Evolutionary conservation across 2,888 invertebrate genomes (phyloP), one percentile per base, ranked within the genome.

Genomic region (Plagodis dolabraria): DNA sequence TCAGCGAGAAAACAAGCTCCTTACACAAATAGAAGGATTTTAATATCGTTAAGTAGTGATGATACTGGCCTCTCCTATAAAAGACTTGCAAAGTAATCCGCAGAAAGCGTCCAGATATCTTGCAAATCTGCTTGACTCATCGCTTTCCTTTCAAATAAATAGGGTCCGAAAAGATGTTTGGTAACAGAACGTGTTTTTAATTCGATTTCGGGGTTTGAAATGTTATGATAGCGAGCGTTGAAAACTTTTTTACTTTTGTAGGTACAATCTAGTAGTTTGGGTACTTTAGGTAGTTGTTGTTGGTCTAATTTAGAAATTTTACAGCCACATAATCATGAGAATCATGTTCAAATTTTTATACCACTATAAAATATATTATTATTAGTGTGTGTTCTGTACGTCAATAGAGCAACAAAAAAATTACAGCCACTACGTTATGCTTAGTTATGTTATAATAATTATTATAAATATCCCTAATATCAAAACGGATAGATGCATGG

Each of bases 31-130:
- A 85, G 85, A 86, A 84, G 86, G 90, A 87, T 91, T 92, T 91
- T 92, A 92, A 92, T 92, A 92, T 91, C 88, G 86, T 85, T 92
- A 92, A 92, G 92, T 92, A 92, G 91, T 87, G 89, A 88, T 87
- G 85, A 87, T 90, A 91, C 89, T 81, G 85, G 55, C 53, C 80
- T 83, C 85, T 85, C 82, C 79, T 78, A 90, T 89, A 91, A 91
- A 92, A 86, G 89, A 90, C 86, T 90, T 89, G 92, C 92, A 87
- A 91, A 90, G 91, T 92, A 92, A 92, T 92, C 92, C 89, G 82
- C 85, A 83, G 88, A 87, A 82, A 83, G 84, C 87, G 84, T 69
- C 77, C 79, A 83, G 89, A 86, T 87, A 87, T 87, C 89, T 86
- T 81, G 82, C 84, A 85, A 90, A 92, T 92, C 92, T 91, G 87